phyloP scores from a whole-genome alignment of 2,888 invertebrate species.

The Cephus rjabovi region DNA sequence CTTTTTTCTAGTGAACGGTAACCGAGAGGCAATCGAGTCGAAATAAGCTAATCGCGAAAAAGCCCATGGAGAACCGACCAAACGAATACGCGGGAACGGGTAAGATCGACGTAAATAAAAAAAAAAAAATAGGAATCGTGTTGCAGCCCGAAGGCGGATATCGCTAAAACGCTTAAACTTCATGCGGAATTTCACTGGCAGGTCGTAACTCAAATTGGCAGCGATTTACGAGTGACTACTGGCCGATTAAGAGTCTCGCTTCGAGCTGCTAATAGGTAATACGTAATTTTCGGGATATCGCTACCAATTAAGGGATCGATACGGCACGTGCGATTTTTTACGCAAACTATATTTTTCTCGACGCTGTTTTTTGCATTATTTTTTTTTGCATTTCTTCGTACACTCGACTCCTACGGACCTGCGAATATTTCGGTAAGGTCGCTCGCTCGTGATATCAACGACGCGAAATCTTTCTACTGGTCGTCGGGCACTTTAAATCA shows the following conservation, averaged over 20 bases:
- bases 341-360: background rate
- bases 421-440: background rate
- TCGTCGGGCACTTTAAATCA: background rate
- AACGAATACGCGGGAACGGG: background rate
- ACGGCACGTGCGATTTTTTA: background rate
- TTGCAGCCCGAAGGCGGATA: background rate
- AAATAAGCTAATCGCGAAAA: background rate
- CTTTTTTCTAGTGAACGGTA: background rate
- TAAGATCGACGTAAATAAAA: background rate
- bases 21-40: background rate
- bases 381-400: background rate
- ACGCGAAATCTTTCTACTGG: background rate
- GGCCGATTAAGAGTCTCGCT: conserved; percentile 22
- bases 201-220: conserved; percentile 24
- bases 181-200: conserved; percentile 13
- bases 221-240: conserved; percentile 26
- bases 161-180: background rate
- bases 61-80: background rate
- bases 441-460: background rate
- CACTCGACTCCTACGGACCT: background rate
- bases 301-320: conserved; percentile 15
- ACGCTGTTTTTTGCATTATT: background rate
- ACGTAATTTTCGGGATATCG: conserved; percentile 13
- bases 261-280: conserved; percentile 16
- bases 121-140: background rate